Base-by-base conservation (phyloP, 2,113 vertebrate species). In the Andinoacara biseriatus region DNA sequence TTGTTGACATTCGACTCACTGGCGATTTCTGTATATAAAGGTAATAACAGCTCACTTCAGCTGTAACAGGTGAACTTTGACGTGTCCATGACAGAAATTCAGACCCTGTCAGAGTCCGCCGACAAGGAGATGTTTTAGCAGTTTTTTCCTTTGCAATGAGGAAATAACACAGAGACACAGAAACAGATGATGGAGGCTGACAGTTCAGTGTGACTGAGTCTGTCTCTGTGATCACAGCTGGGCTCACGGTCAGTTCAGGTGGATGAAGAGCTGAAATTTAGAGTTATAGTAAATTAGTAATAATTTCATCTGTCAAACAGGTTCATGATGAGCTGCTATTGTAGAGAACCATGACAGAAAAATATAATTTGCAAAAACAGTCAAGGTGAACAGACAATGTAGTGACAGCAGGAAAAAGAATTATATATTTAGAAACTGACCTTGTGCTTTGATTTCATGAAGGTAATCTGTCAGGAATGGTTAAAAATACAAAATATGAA, bases 41-140 rank as follows among this genome's bases (percentile, higher is more conserved):
- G 54, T 86, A 90, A 75, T 3, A 80, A 78, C 86, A 89, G 0
- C 3, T 67, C 10, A 89, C 29, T 46, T 81, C 5, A 29, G 89
- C 62, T 15, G n/a, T 49, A 58, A 74, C 76, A 60, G 82, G 81
- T 76, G 61, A 46, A n/a, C 2, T 1, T 0, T 57, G 31, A 18
- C 17, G 1, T 29, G 43, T 0, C 1, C 62, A 7, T 4, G 1
- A 13, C 54, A 89, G 46, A 18, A 91, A 62, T 2, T 86, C 78
- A 54, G 26, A 33, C 60, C 65, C 84, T 72, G 62, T 86, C 0
- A 83, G 13, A 7, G 3, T 80, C 1, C 3, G 0, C 17, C 29
- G 4, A 80, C 89, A 89, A 13, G 63, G 0, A 15, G 17, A 0
- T 0, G 0, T 0, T 52, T 0, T 46, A 10, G 0, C 2, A 20